phyloP scores from a whole-genome alignment of 2,797 vertebrate genomes.

The Falco biarmicus region DNA sequence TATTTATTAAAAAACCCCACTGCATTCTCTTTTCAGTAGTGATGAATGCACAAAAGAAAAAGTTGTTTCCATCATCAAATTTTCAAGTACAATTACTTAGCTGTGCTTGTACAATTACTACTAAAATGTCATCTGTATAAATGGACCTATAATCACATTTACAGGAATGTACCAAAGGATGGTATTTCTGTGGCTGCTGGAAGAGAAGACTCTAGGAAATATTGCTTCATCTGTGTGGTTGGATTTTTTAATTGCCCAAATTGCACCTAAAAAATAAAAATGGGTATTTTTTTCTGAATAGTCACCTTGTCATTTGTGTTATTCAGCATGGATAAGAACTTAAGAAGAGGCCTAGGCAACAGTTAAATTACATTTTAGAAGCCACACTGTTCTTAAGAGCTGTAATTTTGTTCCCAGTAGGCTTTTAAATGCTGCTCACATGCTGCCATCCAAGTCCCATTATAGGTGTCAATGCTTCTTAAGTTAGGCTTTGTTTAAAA shows the following conservation, averaged over 20 bases:
- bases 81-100: conserved; percentile 35
- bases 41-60: conserved; percentile 24
- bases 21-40: neutral
- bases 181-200: neutral
- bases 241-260: neutral
- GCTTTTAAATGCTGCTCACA: conserved; percentile 20
- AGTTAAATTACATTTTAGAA: conserved; percentile 47
- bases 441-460: conserved; percentile 8
- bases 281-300: neutral
- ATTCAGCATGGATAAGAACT: neutral
- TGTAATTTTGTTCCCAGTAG: conserved; percentile 40
- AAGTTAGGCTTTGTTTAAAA: conserved; percentile 43
- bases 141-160: conserved; percentile 3
- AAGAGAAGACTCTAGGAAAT: neutral
- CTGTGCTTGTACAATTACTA: neutral
- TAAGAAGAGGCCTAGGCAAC: conserved; percentile 15
- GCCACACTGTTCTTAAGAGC: neutral
- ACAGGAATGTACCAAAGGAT: neutral
- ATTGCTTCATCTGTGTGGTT: neutral
- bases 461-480: conserved; percentile 28
- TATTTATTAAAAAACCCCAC: conserved; percentile 23
- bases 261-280: neutral
- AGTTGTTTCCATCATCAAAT: conserved; percentile 14
- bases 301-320: neutral
- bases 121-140: conserved; percentile 19